Evolutionary conservation across 1,140 invertebrate genomes (phyloP).

Genomic region (Neotoxoptera formosana): DNA sequence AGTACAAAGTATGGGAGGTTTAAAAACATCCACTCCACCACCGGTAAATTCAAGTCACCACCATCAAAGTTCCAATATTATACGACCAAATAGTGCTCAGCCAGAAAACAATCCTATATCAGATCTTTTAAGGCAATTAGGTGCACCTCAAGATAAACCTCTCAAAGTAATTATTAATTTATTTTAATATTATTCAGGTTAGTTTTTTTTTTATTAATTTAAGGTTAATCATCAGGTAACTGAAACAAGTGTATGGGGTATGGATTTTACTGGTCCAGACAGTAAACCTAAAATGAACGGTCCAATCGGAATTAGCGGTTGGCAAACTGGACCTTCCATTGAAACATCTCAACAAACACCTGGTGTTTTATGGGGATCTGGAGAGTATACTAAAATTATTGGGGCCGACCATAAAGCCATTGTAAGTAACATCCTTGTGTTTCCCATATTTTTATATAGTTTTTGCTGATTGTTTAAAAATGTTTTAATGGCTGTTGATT

Average conservation of each 20-base stretch:
- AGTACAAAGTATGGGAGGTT: slow-evolving; percentile 53
- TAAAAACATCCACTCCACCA: slow-evolving; percentile 45
- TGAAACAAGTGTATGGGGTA: slow-evolving; percentile 50
- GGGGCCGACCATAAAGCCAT: slow-evolving; percentile 50
- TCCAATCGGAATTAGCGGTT: slow-evolving; percentile 37
- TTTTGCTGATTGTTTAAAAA: not conserved
- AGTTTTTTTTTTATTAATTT: not conserved
- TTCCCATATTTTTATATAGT: not conserved
- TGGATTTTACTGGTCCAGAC: slow-evolving; percentile 17
- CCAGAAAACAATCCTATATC: slow-evolving; percentile 67
- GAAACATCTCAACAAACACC: slow-evolving; percentile 40
- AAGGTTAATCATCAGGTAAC: slow-evolving; percentile 14
- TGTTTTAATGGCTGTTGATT: not conserved
- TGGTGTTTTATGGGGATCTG: slow-evolving; percentile 52
- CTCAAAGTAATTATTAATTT: slow-evolving; percentile 61
- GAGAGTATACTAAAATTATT: slow-evolving; percentile 54
- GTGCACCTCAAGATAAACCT: slow-evolving; percentile 60
- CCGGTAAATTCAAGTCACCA: slow-evolving; percentile 28
- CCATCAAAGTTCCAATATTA: slow-evolving; percentile 45
- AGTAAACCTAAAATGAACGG: slow-evolving; percentile 49
- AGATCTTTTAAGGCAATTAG: slow-evolving; percentile 67
- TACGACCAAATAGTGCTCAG: slow-evolving; percentile 56
- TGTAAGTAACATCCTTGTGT: slow-evolving; percentile 9
- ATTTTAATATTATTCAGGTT: not conserved
- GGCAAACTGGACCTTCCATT: slow-evolving; percentile 4